Evolutionary conservation across 2,888 invertebrate genomes (phyloP).

Genomic region (Cacoxenus indagator): DNA sequence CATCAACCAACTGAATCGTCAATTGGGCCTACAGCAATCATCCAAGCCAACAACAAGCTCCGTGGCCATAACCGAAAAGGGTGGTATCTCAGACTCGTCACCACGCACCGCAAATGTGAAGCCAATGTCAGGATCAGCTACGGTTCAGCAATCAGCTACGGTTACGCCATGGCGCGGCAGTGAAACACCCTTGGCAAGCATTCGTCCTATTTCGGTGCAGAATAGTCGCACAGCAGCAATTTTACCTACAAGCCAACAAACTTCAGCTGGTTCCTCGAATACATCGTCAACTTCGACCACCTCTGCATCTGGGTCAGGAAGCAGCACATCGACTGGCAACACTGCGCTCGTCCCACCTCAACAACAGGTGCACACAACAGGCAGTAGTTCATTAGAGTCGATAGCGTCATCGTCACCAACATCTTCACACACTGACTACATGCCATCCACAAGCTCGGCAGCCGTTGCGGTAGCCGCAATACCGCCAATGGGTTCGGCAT

Average conservation of each 20-base stretch:
- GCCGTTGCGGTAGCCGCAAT: conserved; percentile 78
- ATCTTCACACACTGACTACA: conserved; percentile 85
- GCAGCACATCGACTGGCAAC: conserved; percentile 61
- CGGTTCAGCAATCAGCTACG: conserved; percentile 71
- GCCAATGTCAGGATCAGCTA: conserved; percentile 85
- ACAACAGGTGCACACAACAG: conserved; percentile 75
- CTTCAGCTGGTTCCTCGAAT: conserved; percentile 54
- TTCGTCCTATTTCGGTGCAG: conserved; percentile 88
- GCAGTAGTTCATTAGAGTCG: conserved; percentile 70
- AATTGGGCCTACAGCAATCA: conserved; percentile 75
- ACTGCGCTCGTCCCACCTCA: conserved; percentile 75
- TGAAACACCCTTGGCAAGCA: conserved; percentile 91
- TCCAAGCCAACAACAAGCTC: conserved; percentile 80
- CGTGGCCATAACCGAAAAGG: conserved; percentile 73
- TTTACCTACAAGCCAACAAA: conserved; percentile 76
- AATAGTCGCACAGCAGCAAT: conserved; percentile 81
- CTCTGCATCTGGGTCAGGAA: conserved; percentile 58
- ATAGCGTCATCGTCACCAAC: conserved; percentile 78
- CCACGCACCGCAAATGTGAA: conserved; percentile 92
- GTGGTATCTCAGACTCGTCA: conserved; percentile 73
- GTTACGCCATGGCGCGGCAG: conserved; percentile 80
- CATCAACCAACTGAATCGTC: conserved; percentile 78
- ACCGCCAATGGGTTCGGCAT: conserved; percentile 73
- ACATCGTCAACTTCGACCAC: conserved; percentile 44
- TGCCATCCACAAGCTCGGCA: conserved; percentile 84